Evolutionary conservation across 2,113 vertebrate species (phyloP).

Genomic region (Plecotus auritus): DNA sequence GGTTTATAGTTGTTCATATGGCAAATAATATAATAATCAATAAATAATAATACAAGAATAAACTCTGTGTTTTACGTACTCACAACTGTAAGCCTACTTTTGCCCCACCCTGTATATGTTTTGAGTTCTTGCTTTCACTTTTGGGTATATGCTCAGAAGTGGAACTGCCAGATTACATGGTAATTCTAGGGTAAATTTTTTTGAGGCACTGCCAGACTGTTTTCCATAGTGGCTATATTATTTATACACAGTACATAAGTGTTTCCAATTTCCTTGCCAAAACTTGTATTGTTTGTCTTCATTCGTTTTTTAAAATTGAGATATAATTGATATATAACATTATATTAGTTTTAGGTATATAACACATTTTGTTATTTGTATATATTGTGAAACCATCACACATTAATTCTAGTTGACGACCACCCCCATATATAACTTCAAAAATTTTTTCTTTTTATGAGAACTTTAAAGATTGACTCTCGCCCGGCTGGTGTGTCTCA

Average conservation of each 20-base stretch:
- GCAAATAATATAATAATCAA: neutral
- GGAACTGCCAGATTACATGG: neutral
- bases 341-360: neutral
- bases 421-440: neutral
- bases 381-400: neutral
- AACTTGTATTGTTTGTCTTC: neutral
- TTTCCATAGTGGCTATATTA: neutral
- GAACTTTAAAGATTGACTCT: neutral
- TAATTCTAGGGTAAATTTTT: neutral
- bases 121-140: neutral
- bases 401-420: neutral
- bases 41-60: neutral
- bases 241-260: neutral
- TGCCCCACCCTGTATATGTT: neutral
- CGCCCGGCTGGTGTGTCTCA: too few relatives aligned
- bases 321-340: neutral
- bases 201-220: neutral
- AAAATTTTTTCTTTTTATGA: neutral
- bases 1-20: neutral
- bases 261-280: neutral
- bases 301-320: neutral
- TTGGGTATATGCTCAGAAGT: neutral
- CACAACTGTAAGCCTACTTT: neutral
- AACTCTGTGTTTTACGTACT: neutral
- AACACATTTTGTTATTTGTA: neutral